A percentile compares a stretch with the other conserved stretches of the same genome.
Evolutionary conservation across 2,797 vertebrate species (phyloP).

Genomic region (Falco novaeseelandiae): DNA sequence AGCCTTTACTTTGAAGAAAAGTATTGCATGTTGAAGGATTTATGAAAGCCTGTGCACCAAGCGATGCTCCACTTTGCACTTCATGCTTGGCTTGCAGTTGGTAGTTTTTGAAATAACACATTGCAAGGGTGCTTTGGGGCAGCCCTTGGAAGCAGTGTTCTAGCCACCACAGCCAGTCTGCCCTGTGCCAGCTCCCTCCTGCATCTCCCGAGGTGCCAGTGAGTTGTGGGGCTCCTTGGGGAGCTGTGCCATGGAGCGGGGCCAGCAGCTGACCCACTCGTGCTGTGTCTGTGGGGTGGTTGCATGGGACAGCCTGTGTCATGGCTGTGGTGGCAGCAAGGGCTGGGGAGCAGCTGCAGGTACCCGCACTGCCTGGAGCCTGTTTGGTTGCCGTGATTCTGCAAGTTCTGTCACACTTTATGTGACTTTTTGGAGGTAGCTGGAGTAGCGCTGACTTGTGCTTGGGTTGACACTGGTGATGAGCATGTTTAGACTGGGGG

Average conservation of each 20-base stretch:
- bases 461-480: background rate
- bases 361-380: fast-evolving
- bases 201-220: background rate
- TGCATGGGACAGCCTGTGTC: background rate
- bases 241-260: background rate
- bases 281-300: background rate
- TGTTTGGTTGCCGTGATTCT: no score
- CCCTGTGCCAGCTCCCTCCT: background rate
- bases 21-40: background rate
- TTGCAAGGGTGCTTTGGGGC: background rate
- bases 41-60: background rate
- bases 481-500: background rate
- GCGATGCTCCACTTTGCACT: background rate
- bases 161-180: background rate
- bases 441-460: background rate
- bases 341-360: background rate
- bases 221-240: background rate
- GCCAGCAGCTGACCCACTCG: background rate
- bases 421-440: background rate
- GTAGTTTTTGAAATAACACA: background rate
- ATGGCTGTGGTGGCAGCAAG: background rate
- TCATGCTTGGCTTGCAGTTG: background rate
- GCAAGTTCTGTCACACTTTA: background rate
- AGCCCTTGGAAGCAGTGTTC: background rate
- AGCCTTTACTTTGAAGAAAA: background rate